phyloP scores from a whole-genome alignment of 2,113 vertebrate species.

The Dromaius novaehollandiae region DNA sequence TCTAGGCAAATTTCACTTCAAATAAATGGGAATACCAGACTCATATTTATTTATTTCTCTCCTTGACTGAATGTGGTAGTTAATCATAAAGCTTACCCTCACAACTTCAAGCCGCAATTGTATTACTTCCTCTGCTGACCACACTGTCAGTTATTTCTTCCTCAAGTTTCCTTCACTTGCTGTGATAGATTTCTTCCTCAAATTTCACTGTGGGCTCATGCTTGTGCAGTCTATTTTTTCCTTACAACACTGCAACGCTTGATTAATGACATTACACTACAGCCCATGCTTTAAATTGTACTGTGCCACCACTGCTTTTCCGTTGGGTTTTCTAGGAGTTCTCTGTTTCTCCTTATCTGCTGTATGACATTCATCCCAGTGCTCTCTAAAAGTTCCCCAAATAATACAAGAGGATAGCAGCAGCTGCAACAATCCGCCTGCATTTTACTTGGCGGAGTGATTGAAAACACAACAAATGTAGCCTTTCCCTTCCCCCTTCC shows the following conservation, averaged over 20 bases:
- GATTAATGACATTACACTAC: fast-evolving
- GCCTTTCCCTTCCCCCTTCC: neutral
- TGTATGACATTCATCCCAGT: no score
- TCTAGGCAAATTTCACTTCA: neutral
- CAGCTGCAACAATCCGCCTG: no score
- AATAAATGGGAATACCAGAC: neutral
- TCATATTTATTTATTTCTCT: neutral
- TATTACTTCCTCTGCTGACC: slow-evolving; percentile 24
- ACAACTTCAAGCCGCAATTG: neutral
- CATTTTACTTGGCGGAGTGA: neutral
- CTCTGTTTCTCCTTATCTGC: neutral
- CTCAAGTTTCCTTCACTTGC: neutral
- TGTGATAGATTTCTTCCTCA: neutral
- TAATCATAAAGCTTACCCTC: neutral
- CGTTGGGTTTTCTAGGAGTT: fast-evolving
- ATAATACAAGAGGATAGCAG: no score
- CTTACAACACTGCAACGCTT: neutral
- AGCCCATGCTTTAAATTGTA: neutral
- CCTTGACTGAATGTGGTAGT: neutral
- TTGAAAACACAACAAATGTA: neutral
- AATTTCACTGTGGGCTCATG: neutral
- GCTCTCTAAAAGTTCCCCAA: no score
- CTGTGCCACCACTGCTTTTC: neutral
- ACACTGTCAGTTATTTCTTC: neutral
- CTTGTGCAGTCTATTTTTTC: neutral